Percentiles rank a stretch among this genome's conserved stretches.
Evolutionary conservation across 2,888 invertebrate genomes (phyloP).

Genomic region (Sthenelais limicola): DNA sequence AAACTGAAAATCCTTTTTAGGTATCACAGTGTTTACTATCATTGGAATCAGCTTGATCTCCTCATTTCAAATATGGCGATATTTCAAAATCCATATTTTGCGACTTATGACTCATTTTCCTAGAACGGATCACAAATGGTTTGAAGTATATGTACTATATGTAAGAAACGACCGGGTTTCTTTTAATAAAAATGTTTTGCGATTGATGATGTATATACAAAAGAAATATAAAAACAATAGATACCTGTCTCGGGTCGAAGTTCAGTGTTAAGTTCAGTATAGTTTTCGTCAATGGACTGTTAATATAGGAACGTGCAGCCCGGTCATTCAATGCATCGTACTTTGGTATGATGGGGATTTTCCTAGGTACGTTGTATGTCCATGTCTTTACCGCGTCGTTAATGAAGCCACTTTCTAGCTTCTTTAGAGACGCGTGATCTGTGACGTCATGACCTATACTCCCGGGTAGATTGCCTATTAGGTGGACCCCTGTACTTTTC

Average conservation of each 20-base stretch:
- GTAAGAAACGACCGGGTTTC: too few relatives aligned
- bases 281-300: background rate
- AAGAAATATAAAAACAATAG: background rate
- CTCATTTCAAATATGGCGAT: too few relatives aligned
- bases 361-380: slow-evolving; percentile 51
- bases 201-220: too few relatives aligned
- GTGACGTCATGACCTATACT: background rate
- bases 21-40: too few relatives aligned
- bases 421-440: background rate
- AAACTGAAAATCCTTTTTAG: too few relatives aligned
- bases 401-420: slow-evolving; percentile 16
- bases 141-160: too few relatives aligned
- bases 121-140: too few relatives aligned
- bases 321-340: slow-evolving; percentile 62
- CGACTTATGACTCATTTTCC: too few relatives aligned
- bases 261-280: background rate
- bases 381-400: slow-evolving; percentile 55
- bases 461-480: background rate
- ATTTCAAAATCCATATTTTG: too few relatives aligned
- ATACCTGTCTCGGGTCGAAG: background rate
- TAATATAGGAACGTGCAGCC: slow-evolving; percentile 3
- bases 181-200: too few relatives aligned
- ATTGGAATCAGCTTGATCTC: too few relatives aligned
- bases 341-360: slow-evolving; percentile 63
- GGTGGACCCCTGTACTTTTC: slow-evolving; percentile 3